phyloP scores from a whole-genome alignment of 2,888 invertebrate species.

The Cyclophora albipunctata region DNA sequence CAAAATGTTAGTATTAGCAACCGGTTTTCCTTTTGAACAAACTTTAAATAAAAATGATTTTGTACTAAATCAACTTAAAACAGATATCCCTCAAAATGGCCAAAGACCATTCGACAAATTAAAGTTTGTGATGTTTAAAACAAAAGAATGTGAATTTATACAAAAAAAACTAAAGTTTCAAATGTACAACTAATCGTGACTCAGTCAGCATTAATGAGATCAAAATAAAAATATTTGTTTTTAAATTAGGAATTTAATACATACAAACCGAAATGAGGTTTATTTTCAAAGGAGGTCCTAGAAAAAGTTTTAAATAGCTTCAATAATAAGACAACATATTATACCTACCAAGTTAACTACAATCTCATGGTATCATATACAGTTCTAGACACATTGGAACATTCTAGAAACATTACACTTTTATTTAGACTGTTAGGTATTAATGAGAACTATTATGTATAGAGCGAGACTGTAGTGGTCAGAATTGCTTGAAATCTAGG shows the following conservation, averaged over 20 bases:
- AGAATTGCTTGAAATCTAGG: too few relatives aligned
- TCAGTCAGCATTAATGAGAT: constrained; percentile 58
- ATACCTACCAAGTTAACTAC: too few relatives aligned
- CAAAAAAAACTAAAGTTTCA: constrained; percentile 4
- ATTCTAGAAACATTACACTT: too few relatives aligned
- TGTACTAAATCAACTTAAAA: constrained; percentile 23
- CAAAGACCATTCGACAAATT: neutral
- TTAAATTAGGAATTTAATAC: constrained; percentile 6
- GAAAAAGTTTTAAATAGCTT: too few relatives aligned
- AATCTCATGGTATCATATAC: too few relatives aligned
- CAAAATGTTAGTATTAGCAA: too few relatives aligned
- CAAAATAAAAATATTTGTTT: constrained; percentile 37
- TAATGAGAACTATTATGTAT: too few relatives aligned
- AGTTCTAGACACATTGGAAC: too few relatives aligned
- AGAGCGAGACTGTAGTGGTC: too few relatives aligned
- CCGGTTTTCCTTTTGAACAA: neutral
- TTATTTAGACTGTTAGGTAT: too few relatives aligned
- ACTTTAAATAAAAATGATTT: constrained; percentile 22
- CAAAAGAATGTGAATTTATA: constrained; percentile 11
- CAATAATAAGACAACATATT: too few relatives aligned
- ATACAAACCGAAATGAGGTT: neutral
- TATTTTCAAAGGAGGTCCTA: too few relatives aligned
- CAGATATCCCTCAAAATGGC: neutral
- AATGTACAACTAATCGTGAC: constrained; percentile 3
- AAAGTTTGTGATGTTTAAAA: neutral